Conservation (phyloP, 2,113 vertebrate genomes). For the Cynocephalus volans region DNA sequence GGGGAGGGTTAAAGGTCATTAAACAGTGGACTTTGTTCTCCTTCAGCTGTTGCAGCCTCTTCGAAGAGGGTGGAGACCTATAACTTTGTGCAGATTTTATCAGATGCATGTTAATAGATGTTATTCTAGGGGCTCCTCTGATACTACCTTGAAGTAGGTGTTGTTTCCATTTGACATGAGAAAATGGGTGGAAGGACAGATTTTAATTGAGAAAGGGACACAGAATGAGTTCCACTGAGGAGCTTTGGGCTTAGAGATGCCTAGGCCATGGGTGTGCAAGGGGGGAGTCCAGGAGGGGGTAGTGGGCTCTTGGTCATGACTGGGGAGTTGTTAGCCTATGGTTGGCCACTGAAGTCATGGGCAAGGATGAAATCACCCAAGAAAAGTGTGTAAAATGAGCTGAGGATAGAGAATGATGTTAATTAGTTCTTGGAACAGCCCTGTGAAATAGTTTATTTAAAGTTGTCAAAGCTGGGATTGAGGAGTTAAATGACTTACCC, state of each 20-base stretch:
- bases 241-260: neutral
- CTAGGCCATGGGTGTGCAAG: neutral
- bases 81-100: slow-evolving; percentile 7
- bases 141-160: neutral
- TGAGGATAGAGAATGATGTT: neutral
- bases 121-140: neutral
- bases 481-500: neutral
- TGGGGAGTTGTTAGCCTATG: neutral
- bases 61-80: neutral
- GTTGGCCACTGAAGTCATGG: neutral
- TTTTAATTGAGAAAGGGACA: neutral
- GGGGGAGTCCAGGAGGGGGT: neutral
- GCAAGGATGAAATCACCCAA: neutral
- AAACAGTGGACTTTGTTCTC: neutral
- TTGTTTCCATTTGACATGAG: neutral
- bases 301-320: neutral
- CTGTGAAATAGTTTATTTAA: slow-evolving; percentile 1
- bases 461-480: neutral
- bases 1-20: neutral
- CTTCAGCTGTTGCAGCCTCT: neutral
- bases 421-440: neutral
- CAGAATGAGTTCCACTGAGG: neutral
- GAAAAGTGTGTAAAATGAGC: neutral
- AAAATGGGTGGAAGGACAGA: neutral
- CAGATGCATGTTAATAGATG: neutral